phyloP scores from a whole-genome alignment of 2,797 vertebrate species.

The Sebastes goodei region DNA sequence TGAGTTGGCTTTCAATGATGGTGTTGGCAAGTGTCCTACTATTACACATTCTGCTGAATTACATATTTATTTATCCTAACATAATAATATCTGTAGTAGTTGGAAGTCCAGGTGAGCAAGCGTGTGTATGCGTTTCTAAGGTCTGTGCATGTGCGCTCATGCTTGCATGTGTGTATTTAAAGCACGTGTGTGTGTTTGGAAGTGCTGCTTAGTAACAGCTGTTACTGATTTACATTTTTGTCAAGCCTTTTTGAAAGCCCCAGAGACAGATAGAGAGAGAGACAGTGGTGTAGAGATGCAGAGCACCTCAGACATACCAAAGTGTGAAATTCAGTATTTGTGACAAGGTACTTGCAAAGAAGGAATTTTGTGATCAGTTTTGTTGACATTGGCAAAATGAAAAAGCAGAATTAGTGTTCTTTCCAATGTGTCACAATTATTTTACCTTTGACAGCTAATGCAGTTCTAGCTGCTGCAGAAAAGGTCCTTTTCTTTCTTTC shows the following conservation, averaged over 20 bases:
- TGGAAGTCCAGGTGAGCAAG: constrained; percentile 14
- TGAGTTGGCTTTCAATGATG: constrained; percentile 23
- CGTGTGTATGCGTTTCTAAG: neutral
- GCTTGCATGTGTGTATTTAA: constrained; percentile 17
- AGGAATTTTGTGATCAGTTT: neutral
- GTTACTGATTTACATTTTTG: constrained; percentile 74
- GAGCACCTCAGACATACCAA: neutral
- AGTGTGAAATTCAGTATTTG: neutral
- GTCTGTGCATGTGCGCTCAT: neutral
- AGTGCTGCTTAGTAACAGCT: constrained; percentile 58
- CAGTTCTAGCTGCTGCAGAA: neutral
- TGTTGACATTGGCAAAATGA: neutral
- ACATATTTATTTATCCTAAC: neutral
- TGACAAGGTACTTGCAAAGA: neutral
- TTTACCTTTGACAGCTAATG: neutral
- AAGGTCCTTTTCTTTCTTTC: neutral
- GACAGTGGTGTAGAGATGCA: neutral
- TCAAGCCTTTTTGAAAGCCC: constrained; percentile 40
- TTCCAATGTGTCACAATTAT: neutral
- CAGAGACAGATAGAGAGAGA: neutral
- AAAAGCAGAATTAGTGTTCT: neutral
- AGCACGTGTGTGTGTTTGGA: constrained; percentile 46
- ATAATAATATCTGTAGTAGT: neutral
- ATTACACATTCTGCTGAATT: neutral
- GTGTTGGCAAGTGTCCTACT: constrained; percentile 14